Percentiles rank a stretch among this genome's conserved stretches.
phyloP scores from a whole-genome alignment of 53 echinoderm and acorn worm genomes.

The Actinopyga echinites region DNA sequence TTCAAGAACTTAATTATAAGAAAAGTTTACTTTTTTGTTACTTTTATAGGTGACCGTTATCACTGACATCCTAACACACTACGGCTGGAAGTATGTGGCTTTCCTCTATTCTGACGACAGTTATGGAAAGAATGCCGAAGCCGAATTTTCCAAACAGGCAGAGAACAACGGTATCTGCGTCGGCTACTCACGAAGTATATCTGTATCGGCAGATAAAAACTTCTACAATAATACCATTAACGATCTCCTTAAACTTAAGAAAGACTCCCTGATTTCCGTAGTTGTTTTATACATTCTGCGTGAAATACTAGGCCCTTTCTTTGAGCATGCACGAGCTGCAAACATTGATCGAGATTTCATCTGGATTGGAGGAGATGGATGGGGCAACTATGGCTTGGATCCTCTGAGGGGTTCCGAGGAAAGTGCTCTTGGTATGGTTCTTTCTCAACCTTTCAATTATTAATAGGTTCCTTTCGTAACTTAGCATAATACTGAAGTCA shows the following conservation, averaged over 20 bases:
- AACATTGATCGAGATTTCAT: conserved; percentile 70
- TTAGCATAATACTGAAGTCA: too few species aligned
- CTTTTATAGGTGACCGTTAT: conserved; percentile 71
- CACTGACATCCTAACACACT: conserved; percentile 65
- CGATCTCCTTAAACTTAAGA: background rate
- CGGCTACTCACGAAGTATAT: conserved; percentile 62
- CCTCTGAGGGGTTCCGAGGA: conserved; percentile 63
- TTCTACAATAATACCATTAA: background rate
- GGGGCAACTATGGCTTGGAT: conserved; percentile 86
- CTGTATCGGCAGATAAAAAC: conserved; percentile 42
- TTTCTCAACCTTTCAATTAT: too few species aligned
- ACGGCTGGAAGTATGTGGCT: conserved; percentile 89
- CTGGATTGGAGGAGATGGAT: conserved; percentile 96
- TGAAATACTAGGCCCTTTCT: conserved; percentile 68
- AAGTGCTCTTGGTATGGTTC: conserved; percentile 79
- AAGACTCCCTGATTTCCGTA: conserved; percentile 33
- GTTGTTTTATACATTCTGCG: conserved; percentile 85
- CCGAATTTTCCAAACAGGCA: conserved; percentile 56
- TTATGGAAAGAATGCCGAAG: conserved; percentile 85
- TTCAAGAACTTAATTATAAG: background rate
- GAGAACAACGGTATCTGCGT: conserved; percentile 67
- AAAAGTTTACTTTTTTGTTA: background rate
- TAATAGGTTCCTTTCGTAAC: too few species aligned
- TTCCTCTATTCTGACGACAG: conserved; percentile 91
- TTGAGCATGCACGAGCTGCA: conserved; percentile 54